Evolutionary conservation across 2,113 vertebrate genomes (phyloP).

Genomic region (Vulpes ferrilata): DNA sequence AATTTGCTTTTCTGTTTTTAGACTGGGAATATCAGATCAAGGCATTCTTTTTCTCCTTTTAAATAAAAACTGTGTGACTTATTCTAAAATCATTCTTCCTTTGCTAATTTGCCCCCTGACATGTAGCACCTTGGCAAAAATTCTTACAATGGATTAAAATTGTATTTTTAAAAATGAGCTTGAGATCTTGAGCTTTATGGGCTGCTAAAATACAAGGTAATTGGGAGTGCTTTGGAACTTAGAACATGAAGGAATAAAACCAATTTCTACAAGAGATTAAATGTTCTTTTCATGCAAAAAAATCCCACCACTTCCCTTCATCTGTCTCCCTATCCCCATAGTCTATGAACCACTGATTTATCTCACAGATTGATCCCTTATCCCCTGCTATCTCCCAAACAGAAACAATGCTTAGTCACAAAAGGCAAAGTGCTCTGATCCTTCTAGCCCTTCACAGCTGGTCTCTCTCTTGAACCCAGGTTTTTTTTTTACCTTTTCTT

Average conservation of each 20-base stretch:
- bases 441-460: neutral
- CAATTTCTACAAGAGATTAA: constrained; percentile 33
- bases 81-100: constrained; percentile 63
- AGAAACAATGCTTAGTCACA: neutral
- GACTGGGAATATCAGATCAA: constrained; percentile 51
- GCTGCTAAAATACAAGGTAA: constrained; percentile 72
- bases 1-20: constrained; percentile 57
- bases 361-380: neutral
- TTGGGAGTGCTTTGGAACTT: constrained; percentile 65
- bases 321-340: neutral
- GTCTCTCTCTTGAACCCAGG: neutral
- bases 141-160: constrained; percentile 77
- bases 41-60: constrained; percentile 8
- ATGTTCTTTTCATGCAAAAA: neutral
- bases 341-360: neutral
- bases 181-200: constrained; percentile 51
- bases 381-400: neutral
- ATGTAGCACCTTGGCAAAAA: constrained; percentile 64
- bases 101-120: constrained; percentile 77
- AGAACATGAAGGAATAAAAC: constrained; percentile 52
- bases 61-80: constrained; percentile 53
- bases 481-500: neutral
- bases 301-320: neutral
- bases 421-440: neutral
- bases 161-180: constrained; percentile 70